Base-by-base conservation (phyloP, 2,888 invertebrate species). In the Trichogramma evanescens region DNA sequence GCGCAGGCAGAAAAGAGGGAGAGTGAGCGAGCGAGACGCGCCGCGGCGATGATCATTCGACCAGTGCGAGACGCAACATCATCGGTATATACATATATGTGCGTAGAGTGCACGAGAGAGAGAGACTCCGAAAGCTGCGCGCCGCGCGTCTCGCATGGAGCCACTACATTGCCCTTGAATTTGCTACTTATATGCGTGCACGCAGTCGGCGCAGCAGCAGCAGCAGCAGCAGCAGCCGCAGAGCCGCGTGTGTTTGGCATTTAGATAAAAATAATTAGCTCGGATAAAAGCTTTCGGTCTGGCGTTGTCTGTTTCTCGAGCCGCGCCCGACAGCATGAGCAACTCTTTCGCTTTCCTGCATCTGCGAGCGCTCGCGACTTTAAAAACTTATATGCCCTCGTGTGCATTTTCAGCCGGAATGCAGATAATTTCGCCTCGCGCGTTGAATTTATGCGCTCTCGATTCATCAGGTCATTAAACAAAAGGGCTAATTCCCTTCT, bases 261-360 rank as follows among this genome's bases (percentile, higher is more conserved):
- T 72, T 71, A 73, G 76, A 73, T 76, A 72, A 76, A 76, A 74
- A 76, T 75, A 76, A 76, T 76, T 75, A 74, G 26, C 65, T 67
- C 66, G 67, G 68, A 71, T 72, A 68, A 72, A 72, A 63, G 69
- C 59, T 43, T 13, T 26, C 26, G 26, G 26, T 26, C 45, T 43
- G 63, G 61, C 60, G 61, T 61, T 60, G 62, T 56, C 57, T 8
- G 57, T 59, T 62, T 55, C 58, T 58, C 42, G 60, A 54, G 48
- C 54, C 62, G 65, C 56, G 67, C 67, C 62, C 59, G 48, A 46
- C 39, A 50, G 57, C 51, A 46, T 58, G 56, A 26, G 42, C 54
- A n/a, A 42, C 45, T 10, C 48, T 52, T 50, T 52, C 58, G 57
- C 42, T 54, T 39, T 56, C 60, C 59, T 46, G 55, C 58, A 62